Base-by-base conservation (phyloP, 2,113 vertebrate genomes). In the Lepisosteus oculatus region DNA sequence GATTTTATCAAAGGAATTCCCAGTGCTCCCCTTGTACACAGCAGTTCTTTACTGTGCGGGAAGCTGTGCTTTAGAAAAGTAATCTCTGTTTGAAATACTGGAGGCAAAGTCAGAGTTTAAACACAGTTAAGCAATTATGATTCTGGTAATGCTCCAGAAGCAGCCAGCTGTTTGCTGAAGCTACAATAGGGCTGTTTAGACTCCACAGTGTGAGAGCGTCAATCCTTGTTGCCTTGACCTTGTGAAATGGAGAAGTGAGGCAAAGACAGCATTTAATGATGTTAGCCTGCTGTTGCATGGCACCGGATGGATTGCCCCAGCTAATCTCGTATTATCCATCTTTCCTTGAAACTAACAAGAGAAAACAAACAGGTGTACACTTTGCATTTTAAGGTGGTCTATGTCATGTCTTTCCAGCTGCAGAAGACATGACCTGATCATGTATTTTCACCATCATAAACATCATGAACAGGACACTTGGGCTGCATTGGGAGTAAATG, bases 1-100 rank as follows among this genome's bases (percentile, higher is more conserved):
- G 77, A 29, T 78, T 82, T 80, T 81, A 79, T 85, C 80, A 82
- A 80, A 79, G 67, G 59, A 55, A 80, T 69, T 77, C 78, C 76
- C 59, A 6, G 73, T 76, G 74, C 74, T 59, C 62, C 61, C 47
- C 47, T 51, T 51, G 9, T 51, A 9, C 9, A 9, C 9, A 51
- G 47, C 67, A 61, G 72, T 75, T 75, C 65, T 9, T 13, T 61
- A 77, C 68, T 57, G 68, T 9, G 73, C 66, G 72, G 67, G 73
- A 68, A 78, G 70, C 72, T 3, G 0, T 0, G 3, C 55, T 59
- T 76, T 59, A 61, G 42, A 44, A 75, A 65, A 43, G 6, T 3
- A 17, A 51, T 43, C 72, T 80, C 17, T 78, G 80, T 77, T 80
- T 76, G 72, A 79, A 79, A 77, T 65, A 64, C 69, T 59, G 73